Base-by-base conservation (phyloP, 1,140 invertebrate species). In the Whitmania pigra region DNA sequence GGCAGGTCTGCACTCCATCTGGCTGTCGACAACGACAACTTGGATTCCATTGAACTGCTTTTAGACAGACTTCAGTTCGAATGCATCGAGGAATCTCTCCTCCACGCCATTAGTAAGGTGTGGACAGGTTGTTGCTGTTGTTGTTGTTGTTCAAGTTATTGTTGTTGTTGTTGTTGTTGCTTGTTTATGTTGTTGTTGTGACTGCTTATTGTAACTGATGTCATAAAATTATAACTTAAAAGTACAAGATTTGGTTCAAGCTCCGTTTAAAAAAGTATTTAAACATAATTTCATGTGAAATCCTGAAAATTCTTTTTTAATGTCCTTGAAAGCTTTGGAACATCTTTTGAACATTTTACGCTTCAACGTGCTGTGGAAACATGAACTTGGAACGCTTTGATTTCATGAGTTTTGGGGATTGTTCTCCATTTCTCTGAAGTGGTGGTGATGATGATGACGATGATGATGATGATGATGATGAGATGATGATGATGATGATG, bases 11-110 rank as follows among this genome's bases (percentile, higher is more conserved):
- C 82, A 7, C 75, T 83, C 20, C 76, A 82, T 20, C 77, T 83
- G n/a, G 92, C 93, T 36, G 95, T 97, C 73, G 93, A 97, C 83
- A 96, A 95, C 83, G 94, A 97, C 83, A 96, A 96, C 80, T 89
- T 92, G 71, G 93, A 96, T 78, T 86, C 96, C 60, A 93, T 97
- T 74, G 87, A 87, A 54, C 80, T 95, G 71, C 85, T 99, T 74
- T 89, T 99, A 71, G 89, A 92, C 80, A 73, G 74, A 53, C 53
- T 76, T 20, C 74, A 69, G n/a, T 76, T 76, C 68, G 74, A 76
- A 67, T 69, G 72, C 57, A 71, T 75, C 67, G 75, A 76, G 53
- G 75, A 76, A 54, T 66, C 75, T 25, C 74, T 95, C 31, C 82
- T 95, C 60, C 91, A 94, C 78, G 92, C 93, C 66, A 94, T 95